phyloP scores from a whole-genome alignment of 2,888 invertebrate species.

The Orthosia incerta region DNA sequence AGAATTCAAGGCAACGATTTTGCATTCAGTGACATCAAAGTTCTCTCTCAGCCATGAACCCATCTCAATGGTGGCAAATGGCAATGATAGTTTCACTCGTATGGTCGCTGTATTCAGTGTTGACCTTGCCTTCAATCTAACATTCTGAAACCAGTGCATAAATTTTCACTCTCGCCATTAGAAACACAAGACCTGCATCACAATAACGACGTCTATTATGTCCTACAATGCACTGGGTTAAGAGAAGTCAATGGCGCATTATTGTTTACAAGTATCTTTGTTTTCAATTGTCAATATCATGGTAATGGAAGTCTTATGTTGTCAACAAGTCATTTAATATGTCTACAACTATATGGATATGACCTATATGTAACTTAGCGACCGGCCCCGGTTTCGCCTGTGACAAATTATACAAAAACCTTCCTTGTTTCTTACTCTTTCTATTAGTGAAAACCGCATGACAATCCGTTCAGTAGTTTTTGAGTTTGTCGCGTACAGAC shows the following conservation, averaged over 20 bases:
- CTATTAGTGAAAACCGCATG: too few species aligned
- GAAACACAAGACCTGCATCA: constrained; percentile 1
- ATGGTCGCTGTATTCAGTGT: too few species aligned
- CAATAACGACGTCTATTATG: not conserved
- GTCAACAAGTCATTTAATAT: constrained; percentile 25
- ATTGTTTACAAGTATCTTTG: constrained; percentile 20
- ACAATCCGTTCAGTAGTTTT: too few species aligned
- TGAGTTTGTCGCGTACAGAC: too few species aligned
- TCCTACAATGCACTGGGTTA: constrained; percentile 9
- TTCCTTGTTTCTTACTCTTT: too few species aligned
- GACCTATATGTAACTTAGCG: not conserved
- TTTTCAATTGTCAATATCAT: constrained; percentile 17
- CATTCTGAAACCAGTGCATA: not conserved
- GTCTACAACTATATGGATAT: not conserved
- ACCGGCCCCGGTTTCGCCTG: too few species aligned
- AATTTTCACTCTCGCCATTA: constrained; percentile 22
- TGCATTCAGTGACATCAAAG: not conserved
- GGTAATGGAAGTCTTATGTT: constrained; percentile 1
- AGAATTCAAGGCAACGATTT: too few species aligned
- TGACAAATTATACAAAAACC: too few species aligned
- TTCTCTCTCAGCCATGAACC: too few species aligned
- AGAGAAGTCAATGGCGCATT: constrained; percentile 33
- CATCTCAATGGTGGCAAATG: too few species aligned
- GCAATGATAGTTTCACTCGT: too few species aligned
- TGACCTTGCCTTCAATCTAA: not conserved